Evolutionary conservation across 2,888 invertebrate genomes (phyloP).

Genomic region (Brachyopa scutellaris): DNA sequence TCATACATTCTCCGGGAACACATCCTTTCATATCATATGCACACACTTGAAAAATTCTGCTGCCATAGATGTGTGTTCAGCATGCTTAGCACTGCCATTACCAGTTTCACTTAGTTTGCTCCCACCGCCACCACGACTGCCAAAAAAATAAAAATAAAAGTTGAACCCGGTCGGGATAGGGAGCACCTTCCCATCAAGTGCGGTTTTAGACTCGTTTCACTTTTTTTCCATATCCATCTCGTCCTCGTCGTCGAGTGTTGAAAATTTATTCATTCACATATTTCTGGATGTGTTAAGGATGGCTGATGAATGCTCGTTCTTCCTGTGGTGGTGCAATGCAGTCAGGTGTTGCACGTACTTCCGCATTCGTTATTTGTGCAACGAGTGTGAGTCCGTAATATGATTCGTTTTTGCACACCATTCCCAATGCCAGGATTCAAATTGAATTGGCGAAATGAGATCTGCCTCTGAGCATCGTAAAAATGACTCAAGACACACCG

Average conservation of each 20-base stretch:
- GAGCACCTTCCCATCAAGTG: too few relatives aligned
- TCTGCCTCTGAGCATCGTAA: conserved; percentile 5
- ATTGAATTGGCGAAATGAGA: conserved; percentile 55
- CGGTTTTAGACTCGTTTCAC: conserved; percentile 11
- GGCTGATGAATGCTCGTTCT: conserved; percentile 46
- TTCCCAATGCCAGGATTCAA: conserved; percentile 21
- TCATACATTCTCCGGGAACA: conserved; percentile 46
- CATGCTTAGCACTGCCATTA: conserved; percentile 28
- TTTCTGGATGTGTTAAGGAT: conserved; percentile 58
- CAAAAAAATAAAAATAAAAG: background rate
- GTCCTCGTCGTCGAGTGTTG: conserved; percentile 2
- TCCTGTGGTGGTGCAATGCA: conserved; percentile 56
- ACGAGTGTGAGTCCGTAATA: conserved; percentile 42
- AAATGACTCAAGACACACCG: background rate
- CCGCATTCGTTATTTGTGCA: conserved; percentile 55
- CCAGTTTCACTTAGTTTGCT: conserved; percentile 29
- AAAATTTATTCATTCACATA: conserved; percentile 67
- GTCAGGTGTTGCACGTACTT: conserved; percentile 71
- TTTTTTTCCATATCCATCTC: background rate
- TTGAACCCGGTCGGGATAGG: conserved; percentile 14
- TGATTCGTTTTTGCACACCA: conserved; percentile 21
- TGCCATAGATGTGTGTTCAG: conserved; percentile 27
- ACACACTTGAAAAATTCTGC: conserved; percentile 8
- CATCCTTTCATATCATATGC: conserved; percentile 31
- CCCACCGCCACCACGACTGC: background rate